Base-by-base conservation (phyloP, 2,797 vertebrate genomes). In the Jordanella pulchra region DNA sequence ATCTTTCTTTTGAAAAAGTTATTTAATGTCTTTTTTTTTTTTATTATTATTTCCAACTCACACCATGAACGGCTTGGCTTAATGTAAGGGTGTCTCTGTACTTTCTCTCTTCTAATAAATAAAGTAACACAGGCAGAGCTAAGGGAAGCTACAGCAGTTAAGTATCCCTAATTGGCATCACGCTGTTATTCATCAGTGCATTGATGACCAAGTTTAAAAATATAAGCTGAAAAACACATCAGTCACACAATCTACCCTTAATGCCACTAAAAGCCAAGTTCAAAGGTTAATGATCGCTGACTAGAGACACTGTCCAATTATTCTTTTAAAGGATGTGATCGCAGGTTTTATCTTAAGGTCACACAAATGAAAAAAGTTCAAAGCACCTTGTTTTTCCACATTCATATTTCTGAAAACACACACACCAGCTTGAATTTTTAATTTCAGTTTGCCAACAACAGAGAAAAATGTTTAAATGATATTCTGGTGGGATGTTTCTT, bases 151-250 rank as follows among this genome's bases (percentile, higher is more conserved):
- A 86, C 17, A 15, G 75, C 54, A 21, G 2, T 73, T 86, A 83
- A 86, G 63, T 79, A 78, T 76, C 45, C 68, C 78, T 96, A 95
- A 96, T 95, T 96, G 94, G 94, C 85, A 82, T 74, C 93, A 87
- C 48, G 76, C 92, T 61, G 92, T 87, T 84, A 80, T 79, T 65
- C 72, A 73, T 80, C 78, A 76, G 75, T 80, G 81, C 61, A 85
- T 91, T 93, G 94, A 95, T 88, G 89, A 90, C 73, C 81, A 82
- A 65, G 73, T 89, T 83, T 82, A 80, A 90, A 89, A 90, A 90
- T 63, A 60, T 83, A 73, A 51, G 42, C 56, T 79, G 72, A n/a
- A 65, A 87, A 83, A 60, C 84, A 87, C 78, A 77, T 68, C 76
- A 78, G 27, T 63, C 11, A 89, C 92, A 94, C 67, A 12, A 32